Evolutionary conservation across 2,113 vertebrate genomes (phyloP), one percentile per base, ranked within the genome.

Genomic region (Sorex fumeus): DNA sequence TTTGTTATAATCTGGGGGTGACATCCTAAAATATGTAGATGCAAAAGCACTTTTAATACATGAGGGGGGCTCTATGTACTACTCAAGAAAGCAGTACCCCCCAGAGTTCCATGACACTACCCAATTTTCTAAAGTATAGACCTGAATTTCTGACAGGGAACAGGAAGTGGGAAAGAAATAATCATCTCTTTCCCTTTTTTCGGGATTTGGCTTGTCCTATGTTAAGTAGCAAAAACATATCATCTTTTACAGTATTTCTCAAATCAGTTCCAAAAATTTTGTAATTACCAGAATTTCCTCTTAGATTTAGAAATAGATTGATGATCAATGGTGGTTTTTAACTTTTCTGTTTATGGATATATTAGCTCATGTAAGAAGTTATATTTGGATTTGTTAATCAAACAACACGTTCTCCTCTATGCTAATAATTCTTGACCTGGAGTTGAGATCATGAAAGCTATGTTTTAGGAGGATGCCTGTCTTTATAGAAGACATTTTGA

Each of bases 201-300:
- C 50, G 76, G 36, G 15, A 47, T 77, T 74, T 21, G 0, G 27
- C 85, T 87, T 90, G 25, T 72, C 74, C 28, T 77, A 34, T 79
- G 86, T 91, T 85, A 86, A 88, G 66, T 86, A 43, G 47, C 85
- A 88, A 86, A 90, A 94, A 66, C 66, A 32, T 82, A 66, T 50
- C 67, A 50, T 74, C 32, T 60, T 36, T 84, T 85, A 32, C 34
- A 64, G 75, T 70, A 75, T 80, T 94, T 90, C 83, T 86, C 60
- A 70, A 34, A 50, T 91, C 75, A 91, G 27, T 84, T 64, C 67
- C 40, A 66, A 11, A 23, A 60, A 5, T 79, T 86, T 83, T 87
- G 19, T 87, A 32, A 82, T 84, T 47, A 64, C 40, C 30, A 53
- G 71, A 92, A 64, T 91, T 50, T 72, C 32, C 72, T 93, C 64